phyloP scores from a whole-genome alignment of 2,797 vertebrate species.

The Galaxias olidus region DNA sequence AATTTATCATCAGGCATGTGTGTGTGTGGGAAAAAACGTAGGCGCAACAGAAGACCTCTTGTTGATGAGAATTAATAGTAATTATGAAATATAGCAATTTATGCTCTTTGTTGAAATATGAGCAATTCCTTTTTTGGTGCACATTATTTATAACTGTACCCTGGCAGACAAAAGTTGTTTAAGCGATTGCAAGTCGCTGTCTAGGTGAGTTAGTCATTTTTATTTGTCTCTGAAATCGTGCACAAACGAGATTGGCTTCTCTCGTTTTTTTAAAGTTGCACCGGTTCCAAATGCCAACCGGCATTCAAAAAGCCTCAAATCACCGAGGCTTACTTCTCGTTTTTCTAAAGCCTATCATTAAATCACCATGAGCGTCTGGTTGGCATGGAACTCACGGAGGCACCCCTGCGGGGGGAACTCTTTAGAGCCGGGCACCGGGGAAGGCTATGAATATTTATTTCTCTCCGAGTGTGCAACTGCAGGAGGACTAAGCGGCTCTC shows the following conservation, averaged over 20 bases:
- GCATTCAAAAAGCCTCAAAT: background rate
- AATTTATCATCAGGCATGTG: background rate
- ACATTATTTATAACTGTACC: background rate
- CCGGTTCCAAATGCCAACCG: background rate
- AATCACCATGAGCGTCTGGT: slow-evolving; percentile 28
- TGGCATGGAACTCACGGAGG: slow-evolving; percentile 37
- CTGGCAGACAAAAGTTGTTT: background rate
- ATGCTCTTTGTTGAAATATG: no score
- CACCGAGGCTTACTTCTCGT: background rate
- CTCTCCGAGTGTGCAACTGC: slow-evolving; percentile 18
- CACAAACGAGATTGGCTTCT: background rate
- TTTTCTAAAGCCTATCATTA: slow-evolving; percentile 24
- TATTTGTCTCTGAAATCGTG: background rate
- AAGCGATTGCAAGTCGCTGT: background rate
- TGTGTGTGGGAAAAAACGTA: no score
- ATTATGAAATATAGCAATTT: no score
- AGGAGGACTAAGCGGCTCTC: slow-evolving; percentile 39
- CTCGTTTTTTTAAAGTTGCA: no score
- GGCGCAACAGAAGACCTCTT: no score
- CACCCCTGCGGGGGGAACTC: slow-evolving; percentile 23
- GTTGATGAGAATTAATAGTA: no score
- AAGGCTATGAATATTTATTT: slow-evolving; percentile 48
- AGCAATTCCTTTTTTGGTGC: no score
- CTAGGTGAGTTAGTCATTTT: background rate
- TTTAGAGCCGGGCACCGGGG: slow-evolving; percentile 42